Conservation (phyloP, 1,140 invertebrate species). For the Capitella teleta region DNA sequence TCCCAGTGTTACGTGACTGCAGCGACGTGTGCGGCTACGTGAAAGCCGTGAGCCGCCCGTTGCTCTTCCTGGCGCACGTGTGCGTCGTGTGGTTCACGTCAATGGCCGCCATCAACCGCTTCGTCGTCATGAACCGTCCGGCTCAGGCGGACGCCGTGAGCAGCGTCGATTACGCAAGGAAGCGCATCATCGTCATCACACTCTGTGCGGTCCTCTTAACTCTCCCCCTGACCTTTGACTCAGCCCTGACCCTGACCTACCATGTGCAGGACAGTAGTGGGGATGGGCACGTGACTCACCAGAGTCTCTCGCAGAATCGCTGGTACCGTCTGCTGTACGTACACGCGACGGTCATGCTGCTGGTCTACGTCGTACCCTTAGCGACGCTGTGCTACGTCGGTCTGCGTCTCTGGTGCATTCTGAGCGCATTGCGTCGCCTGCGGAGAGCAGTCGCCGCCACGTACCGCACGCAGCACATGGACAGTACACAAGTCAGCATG, state of each 20-base stretch:
- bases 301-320: not conserved
- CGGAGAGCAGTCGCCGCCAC: not conserved
- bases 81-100: slow-evolving; percentile 4
- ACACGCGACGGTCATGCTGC: not conserved
- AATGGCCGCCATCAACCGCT: not conserved
- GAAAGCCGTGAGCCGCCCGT: not conserved
- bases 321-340: slow-evolving; percentile 3
- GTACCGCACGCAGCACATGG: not conserved
- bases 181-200: not conserved
- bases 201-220: not conserved
- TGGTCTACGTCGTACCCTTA: slow-evolving; percentile 1
- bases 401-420: not conserved
- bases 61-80: slow-evolving; percentile 1
- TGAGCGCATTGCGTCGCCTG: not conserved
- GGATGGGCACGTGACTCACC: no score
- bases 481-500: slow-evolving; percentile 1
- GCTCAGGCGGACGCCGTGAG: not conserved
- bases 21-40: not conserved
- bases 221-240: slow-evolving; percentile 1
- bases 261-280: not conserved
- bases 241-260: not conserved
- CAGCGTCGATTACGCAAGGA: not conserved
- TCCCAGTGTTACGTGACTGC: slow-evolving; percentile 5
- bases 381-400: not conserved
- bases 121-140: not conserved